phyloP scores from a whole-genome alignment of 2,797 vertebrate species.

The Phalanger gymnotis region DNA sequence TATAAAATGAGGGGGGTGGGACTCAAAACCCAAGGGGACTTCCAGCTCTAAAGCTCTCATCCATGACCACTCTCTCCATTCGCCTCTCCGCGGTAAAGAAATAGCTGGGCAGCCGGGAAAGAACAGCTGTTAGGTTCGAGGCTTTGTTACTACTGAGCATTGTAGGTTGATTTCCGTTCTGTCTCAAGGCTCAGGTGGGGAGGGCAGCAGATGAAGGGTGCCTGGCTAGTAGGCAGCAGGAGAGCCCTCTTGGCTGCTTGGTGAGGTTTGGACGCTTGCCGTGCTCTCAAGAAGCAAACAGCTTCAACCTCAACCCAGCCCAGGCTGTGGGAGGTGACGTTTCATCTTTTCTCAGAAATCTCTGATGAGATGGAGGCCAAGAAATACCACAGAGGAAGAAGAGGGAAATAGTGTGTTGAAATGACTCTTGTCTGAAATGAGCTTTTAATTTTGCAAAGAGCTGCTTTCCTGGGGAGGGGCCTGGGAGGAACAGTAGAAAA shows the following conservation, averaged over 20 bases:
- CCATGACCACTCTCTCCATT: background rate
- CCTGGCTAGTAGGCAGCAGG: background rate
- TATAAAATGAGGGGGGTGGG: background rate
- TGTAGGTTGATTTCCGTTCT: slow-evolving; percentile 59
- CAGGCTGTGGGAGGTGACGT: slow-evolving; percentile 63
- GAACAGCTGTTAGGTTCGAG: slow-evolving; percentile 50
- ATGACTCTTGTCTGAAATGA: slow-evolving; percentile 56
- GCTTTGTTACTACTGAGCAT: slow-evolving; percentile 33
- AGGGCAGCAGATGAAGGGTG: background rate
- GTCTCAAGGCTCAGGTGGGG: background rate
- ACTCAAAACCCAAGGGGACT: background rate
- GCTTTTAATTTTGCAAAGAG: slow-evolving; percentile 36
- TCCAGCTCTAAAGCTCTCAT: background rate
- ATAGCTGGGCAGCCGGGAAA: slow-evolving; percentile 36
- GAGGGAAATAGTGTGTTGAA: slow-evolving; percentile 68
- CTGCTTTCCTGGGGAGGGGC: background rate
- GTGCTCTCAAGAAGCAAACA: background rate
- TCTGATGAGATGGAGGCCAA: slow-evolving; percentile 58
- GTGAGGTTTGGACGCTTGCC: background rate
- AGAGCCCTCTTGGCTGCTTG: background rate
- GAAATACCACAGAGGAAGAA: slow-evolving; percentile 66
- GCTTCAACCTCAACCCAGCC: slow-evolving; percentile 11
- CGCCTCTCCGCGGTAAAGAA: background rate
- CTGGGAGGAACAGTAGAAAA: background rate
- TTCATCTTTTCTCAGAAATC: slow-evolving; percentile 77